Conservation (phyloP, 2,888 invertebrate species). For the Erynnis tages region DNA sequence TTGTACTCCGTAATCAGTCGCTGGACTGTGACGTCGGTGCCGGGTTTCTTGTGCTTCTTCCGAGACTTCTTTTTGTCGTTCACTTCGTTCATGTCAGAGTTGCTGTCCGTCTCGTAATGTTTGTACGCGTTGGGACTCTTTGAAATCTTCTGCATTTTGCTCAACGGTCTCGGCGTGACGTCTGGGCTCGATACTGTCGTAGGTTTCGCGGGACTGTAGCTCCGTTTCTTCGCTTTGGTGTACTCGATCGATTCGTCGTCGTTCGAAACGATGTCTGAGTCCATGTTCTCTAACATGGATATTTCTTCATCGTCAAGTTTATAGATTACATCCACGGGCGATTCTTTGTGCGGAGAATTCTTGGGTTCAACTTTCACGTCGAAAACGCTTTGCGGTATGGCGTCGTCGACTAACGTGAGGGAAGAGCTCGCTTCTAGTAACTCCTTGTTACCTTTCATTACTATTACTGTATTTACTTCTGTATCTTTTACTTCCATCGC, state of each 20-base stretch:
- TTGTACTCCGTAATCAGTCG: constrained; percentile 47
- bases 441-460: constrained; percentile 60
- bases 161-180: constrained; percentile 55
- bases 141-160: constrained; percentile 57
- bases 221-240: constrained; percentile 50
- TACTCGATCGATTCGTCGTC: constrained; percentile 32
- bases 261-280: constrained; percentile 39
- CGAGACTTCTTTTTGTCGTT: constrained; percentile 29
- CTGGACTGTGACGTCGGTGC: constrained; percentile 44
- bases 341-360: constrained; percentile 23
- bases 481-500: constrained; percentile 40
- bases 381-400: constrained; percentile 31
- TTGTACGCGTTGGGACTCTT: constrained; percentile 37
- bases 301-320: constrained; percentile 32
- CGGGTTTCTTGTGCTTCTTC: constrained; percentile 32
- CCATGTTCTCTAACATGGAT: constrained; percentile 31
- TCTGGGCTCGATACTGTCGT: constrained; percentile 15
- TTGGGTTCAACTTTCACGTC: constrained; percentile 33
- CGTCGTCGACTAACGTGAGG: constrained; percentile 62
- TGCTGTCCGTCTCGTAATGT: constrained; percentile 12
- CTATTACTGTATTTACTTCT: constrained; percentile 59
- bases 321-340: constrained; percentile 45
- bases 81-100: constrained; percentile 17
- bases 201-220: constrained; percentile 45
- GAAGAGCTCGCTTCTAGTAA: constrained; percentile 56